Conservation (phyloP, 2,888 invertebrate genomes). For the Ernsta delagoae region DNA sequence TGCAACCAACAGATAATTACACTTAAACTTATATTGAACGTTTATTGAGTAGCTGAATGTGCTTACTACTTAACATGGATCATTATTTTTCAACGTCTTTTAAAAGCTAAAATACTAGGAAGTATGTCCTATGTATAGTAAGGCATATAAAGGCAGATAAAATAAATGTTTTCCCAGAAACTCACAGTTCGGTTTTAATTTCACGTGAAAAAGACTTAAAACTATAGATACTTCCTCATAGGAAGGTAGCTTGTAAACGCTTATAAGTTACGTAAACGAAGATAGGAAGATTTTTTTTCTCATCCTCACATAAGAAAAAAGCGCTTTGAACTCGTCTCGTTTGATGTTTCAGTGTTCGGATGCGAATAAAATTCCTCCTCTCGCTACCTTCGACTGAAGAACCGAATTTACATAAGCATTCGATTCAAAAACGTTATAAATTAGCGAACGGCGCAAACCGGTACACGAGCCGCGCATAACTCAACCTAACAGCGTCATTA, state of each 20-base stretch:
- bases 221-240: neutral
- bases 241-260: slow-evolving; percentile 42
- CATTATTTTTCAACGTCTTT: too few relatives aligned
- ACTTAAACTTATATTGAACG: too few relatives aligned
- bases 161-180: neutral
- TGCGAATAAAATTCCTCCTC: slow-evolving; percentile 55
- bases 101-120: too few relatives aligned
- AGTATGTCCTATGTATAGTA: too few relatives aligned
- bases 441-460: slow-evolving; percentile 54
- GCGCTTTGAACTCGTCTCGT: slow-evolving; percentile 61
- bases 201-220: neutral
- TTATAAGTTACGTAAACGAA: slow-evolving; percentile 59
- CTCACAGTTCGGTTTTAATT: neutral
- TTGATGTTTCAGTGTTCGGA: slow-evolving; percentile 67
- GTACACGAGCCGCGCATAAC: slow-evolving; percentile 59
- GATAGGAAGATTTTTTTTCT: slow-evolving; percentile 46
- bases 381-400: slow-evolving; percentile 51
- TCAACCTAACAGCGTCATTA: slow-evolving; percentile 68
- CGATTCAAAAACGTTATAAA: slow-evolving; percentile 61
- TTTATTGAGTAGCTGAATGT: too few relatives aligned
- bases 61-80: too few relatives aligned
- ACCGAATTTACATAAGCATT: slow-evolving; percentile 63
- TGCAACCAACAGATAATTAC: too few relatives aligned
- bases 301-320: slow-evolving; percentile 48
- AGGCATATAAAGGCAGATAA: too few relatives aligned